These are phyloP conservation scores for Piscicola geometra DNA, from an alignment of 2,888 invertebrate species.

Conservation along the genomic window DNA sequence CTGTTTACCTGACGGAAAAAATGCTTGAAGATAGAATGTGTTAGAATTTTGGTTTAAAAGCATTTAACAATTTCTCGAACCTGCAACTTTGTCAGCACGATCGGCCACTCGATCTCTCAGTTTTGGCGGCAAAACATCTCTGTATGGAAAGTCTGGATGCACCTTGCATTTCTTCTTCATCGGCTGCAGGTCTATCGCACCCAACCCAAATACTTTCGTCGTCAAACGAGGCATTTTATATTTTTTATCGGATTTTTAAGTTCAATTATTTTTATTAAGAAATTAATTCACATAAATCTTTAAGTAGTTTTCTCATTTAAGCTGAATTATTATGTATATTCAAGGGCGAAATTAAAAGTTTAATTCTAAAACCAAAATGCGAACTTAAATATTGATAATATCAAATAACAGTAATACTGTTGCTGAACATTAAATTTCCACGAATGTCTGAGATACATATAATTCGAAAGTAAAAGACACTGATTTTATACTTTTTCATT, in stretches of 20 bases:
- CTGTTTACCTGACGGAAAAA: neutral
- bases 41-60: no score
- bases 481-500: no score
- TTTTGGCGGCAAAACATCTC: slow-evolving; percentile 40
- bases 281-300: no score
- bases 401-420: no score
- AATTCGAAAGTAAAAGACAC: no score
- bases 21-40: neutral
- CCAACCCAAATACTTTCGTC: slow-evolving; percentile 25
- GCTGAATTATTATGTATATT: neutral
- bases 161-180: slow-evolving; percentile 46
- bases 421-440: no score
- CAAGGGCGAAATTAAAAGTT: slow-evolving; percentile 15
- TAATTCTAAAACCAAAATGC: no score
- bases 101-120: slow-evolving; percentile 38
- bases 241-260: no score
- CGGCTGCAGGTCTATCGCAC: slow-evolving; percentile 34
- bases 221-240: slow-evolving; percentile 39
- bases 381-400: no score
- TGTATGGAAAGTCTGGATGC: slow-evolving; percentile 42
- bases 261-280: no score
- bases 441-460: no score
- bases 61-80: neutral
- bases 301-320: neutral
- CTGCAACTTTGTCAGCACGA: slow-evolving; percentile 37